Evolutionary conservation across 2,888 invertebrate genomes (phyloP).

Genomic region (Odontothrips loti): DNA sequence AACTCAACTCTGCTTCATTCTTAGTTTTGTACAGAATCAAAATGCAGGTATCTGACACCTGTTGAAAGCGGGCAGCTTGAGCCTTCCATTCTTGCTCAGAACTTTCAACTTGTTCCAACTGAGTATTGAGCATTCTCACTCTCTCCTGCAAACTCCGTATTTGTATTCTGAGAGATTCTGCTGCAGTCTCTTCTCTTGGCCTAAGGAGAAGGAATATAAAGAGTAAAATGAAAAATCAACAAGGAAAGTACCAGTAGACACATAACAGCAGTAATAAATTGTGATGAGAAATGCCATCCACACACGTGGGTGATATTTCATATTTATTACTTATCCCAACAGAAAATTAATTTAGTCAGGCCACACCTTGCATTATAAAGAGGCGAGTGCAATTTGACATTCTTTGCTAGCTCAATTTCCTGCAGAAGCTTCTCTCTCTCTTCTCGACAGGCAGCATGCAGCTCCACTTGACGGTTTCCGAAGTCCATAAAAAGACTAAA

Average conservation of each 20-base stretch:
- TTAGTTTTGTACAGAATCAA: background rate
- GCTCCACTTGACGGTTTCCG: constrained; percentile 42
- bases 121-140: constrained; percentile 57
- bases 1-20: constrained; percentile 51
- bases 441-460: constrained; percentile 58
- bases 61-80: constrained; percentile 45
- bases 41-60: constrained; percentile 45
- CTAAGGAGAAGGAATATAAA: constrained; percentile 31
- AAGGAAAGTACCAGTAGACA: background rate
- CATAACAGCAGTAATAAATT: no score
- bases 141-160: constrained; percentile 63
- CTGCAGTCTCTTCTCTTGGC: constrained; percentile 34
- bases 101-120: constrained; percentile 60
- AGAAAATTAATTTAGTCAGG: background rate
- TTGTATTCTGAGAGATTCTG: constrained; percentile 52
- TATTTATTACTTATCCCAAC: background rate
- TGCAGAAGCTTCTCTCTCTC: constrained; percentile 59
- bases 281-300: no score
- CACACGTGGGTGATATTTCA: no score
- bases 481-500: constrained; percentile 40
- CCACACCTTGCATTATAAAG: background rate
- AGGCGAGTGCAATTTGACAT: background rate
- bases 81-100: constrained; percentile 57
- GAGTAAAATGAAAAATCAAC: background rate
- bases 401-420: constrained; percentile 32